These are phyloP conservation scores for Spheniscus humboldti DNA, from an alignment of 2,797 vertebrate species.

Conservation along the genomic window DNA sequence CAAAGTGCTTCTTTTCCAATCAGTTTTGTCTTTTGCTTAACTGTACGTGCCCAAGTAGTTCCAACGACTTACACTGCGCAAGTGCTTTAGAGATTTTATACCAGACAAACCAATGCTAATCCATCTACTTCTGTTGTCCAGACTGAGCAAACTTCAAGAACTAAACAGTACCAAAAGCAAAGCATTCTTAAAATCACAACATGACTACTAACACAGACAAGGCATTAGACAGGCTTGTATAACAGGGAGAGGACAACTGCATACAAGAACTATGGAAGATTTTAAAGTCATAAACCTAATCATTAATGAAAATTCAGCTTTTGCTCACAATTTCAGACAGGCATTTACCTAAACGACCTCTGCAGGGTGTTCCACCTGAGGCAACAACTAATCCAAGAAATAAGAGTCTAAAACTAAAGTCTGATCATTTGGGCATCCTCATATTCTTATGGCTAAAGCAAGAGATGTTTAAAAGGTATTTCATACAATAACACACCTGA, in stretches of 20 bases:
- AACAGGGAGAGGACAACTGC: not conserved
- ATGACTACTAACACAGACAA: not conserved
- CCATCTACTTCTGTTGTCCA: not conserved
- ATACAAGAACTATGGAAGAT: not conserved
- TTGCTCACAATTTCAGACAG: not conserved
- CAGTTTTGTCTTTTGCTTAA: not conserved
- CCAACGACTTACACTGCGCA: not conserved
- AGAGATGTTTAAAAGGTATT: not conserved
- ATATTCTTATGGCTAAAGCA: not conserved
- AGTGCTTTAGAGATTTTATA: not conserved
- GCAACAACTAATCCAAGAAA: not conserved
- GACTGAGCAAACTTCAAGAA: not conserved
- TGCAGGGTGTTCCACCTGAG: rapidly evolving
- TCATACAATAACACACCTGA: not conserved
- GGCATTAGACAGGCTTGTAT: not conserved
- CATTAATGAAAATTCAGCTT: not conserved
- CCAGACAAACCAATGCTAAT: not conserved
- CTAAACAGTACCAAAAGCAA: not conserved
- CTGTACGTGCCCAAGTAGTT: not conserved
- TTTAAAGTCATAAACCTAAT: not conserved
- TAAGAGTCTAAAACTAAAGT: not conserved
- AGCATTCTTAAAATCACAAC: not conserved
- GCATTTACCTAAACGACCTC: rapidly evolving
- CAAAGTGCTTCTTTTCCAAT: not conserved
- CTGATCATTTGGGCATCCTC: not conserved